A percentile compares a stretch with the other conserved stretches of the same genome.
phyloP scores from a whole-genome alignment of 2,113 vertebrate genomes.

The Campylomormyrus numenius region DNA sequence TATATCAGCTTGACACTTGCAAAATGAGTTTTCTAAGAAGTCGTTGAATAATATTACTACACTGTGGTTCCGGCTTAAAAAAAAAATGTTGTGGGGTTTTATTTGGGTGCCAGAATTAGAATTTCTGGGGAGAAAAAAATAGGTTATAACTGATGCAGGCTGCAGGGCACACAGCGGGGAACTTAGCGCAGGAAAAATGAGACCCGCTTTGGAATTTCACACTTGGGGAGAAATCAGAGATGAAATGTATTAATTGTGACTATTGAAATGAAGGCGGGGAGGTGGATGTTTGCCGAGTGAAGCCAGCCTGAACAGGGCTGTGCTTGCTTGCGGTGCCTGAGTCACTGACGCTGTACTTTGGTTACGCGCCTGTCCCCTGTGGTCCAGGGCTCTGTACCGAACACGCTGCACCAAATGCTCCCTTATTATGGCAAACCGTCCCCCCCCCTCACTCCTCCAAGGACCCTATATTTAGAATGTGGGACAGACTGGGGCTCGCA shows the following conservation, averaged over 20 bases:
- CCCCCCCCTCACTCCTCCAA: constrained; percentile 48
- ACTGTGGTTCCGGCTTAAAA: background rate
- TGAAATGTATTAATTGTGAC: background rate
- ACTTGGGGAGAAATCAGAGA: background rate
- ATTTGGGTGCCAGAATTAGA: background rate
- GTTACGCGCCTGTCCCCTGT: background rate
- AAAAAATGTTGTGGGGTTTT: background rate
- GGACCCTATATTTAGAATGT: constrained; percentile 63
- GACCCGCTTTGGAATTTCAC: background rate
- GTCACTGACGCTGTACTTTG: background rate
- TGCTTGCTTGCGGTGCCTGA: background rate
- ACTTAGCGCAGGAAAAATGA: background rate
- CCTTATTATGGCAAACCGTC: constrained; percentile 47
- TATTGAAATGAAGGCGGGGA: background rate
- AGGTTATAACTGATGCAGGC: background rate
- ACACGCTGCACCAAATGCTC: constrained; percentile 12
- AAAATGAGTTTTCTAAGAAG: background rate
- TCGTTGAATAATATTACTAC: background rate
- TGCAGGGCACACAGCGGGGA: background rate
- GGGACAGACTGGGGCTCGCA: constrained; percentile 51
- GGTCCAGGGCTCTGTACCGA: background rate
- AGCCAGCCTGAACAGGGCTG: background rate
- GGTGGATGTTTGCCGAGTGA: background rate
- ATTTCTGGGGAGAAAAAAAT: background rate
- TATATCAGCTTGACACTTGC: background rate